Evolutionary conservation across 2,113 vertebrate species (phyloP).

Genomic region (Dasyornis broadbenti): DNA sequence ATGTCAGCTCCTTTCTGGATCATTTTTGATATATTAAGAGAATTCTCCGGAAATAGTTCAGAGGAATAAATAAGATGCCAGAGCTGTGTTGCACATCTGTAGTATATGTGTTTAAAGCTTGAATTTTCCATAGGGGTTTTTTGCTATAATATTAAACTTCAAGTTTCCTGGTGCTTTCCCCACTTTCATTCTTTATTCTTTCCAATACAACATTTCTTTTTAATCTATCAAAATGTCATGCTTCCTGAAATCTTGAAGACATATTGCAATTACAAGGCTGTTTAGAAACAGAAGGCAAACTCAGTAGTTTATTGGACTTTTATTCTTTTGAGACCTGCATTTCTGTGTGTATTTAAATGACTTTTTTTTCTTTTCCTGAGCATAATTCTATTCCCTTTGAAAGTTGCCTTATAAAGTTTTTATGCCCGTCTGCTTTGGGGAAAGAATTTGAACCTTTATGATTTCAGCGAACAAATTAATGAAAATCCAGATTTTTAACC

Average conservation of each 20-base stretch:
- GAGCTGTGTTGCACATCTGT: neutral
- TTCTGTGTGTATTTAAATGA: neutral
- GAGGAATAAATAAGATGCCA: constrained; percentile 16
- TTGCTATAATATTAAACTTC: neutral
- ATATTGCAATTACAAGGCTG: neutral
- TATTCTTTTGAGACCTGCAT: neutral
- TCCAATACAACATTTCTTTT: neutral
- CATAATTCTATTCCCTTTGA: neutral
- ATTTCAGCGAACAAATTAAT: neutral
- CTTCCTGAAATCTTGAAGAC: neutral
- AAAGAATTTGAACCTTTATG: neutral
- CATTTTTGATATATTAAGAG: neutral
- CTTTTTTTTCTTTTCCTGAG: neutral
- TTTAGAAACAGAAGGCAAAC: neutral
- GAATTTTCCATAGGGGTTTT: constrained; percentile 12
- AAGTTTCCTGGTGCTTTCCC: neutral
- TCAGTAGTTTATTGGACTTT: neutral
- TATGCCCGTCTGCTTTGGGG: neutral
- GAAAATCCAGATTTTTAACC: constrained; percentile 12
- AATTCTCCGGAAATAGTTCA: neutral
- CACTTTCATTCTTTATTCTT: neutral
- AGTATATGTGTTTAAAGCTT: neutral
- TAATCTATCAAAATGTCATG: constrained; percentile 32
- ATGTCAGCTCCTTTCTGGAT: constrained; percentile 17
- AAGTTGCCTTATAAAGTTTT: neutral